Percentiles rank a stretch among this genome's conserved stretches.
Evolutionary conservation across 1,140 invertebrate species (phyloP).

Genomic region (Manduca sexta): DNA sequence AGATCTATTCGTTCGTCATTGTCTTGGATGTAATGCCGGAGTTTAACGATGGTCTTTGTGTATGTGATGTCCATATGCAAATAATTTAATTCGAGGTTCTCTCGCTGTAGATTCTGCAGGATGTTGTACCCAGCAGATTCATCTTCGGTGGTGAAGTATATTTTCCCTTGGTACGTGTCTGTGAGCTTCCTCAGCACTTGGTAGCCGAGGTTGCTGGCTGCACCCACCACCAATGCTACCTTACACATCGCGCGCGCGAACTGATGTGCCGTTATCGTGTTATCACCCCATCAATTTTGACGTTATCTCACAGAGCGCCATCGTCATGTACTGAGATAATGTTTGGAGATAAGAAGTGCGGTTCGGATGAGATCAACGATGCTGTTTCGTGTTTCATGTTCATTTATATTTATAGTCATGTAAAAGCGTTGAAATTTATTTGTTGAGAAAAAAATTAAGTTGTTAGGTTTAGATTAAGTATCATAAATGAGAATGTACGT

Average conservation of each 20-base stretch:
- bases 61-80: conserved; percentile 57
- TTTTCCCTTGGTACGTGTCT: conserved; percentile 47
- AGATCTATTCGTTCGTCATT: conserved; percentile 57
- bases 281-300: conserved; percentile 21
- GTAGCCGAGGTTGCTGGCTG: conserved; percentile 57
- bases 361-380: neutral
- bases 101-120: conserved; percentile 36
- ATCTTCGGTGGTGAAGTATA: conserved; percentile 64
- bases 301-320: conserved; percentile 9
- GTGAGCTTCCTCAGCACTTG: conserved; percentile 56
- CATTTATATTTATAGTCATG: too few species aligned
- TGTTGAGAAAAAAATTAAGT: too few species aligned
- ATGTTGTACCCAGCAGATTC: conserved; percentile 49
- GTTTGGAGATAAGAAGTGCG: neutral
- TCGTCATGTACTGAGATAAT: conserved; percentile 1
- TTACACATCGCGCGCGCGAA: conserved; percentile 41
- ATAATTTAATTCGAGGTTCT: conserved; percentile 33
- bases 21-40: conserved; percentile 61
- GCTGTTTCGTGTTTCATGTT: neutral
- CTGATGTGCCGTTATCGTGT: conserved; percentile 38
- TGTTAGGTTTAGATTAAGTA: too few species aligned
- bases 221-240: conserved; percentile 57
- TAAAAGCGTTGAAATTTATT: too few species aligned
- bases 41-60: conserved; percentile 57
- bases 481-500: too few species aligned